These are phyloP conservation scores for Himalopsyche japonica DNA, from an alignment of 2,888 invertebrate genomes.

Conservation along the genomic window DNA sequence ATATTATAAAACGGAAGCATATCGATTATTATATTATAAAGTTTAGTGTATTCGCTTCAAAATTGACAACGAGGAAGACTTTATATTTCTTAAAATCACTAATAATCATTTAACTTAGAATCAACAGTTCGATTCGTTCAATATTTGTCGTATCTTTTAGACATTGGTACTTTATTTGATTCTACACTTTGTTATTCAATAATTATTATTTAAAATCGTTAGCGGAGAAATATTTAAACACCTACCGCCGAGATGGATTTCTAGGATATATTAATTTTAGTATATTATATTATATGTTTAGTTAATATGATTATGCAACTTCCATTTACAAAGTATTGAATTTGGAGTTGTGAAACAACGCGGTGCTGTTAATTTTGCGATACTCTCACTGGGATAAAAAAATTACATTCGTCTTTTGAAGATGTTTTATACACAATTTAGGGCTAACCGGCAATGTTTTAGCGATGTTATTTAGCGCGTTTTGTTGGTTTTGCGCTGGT, in stretches of 20 bases:
- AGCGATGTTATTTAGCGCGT: background rate
- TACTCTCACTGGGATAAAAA: background rate
- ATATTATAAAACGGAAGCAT: background rate
- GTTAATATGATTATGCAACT: background rate
- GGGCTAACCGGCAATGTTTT: background rate
- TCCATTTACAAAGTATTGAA: background rate
- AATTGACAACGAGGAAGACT: slow-evolving; percentile 28
- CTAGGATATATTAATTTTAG: background rate
- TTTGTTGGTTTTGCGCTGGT: background rate
- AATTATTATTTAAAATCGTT: background rate
- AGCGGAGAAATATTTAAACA: background rate
- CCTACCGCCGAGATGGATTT: slow-evolving; percentile 17
- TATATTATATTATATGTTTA: background rate
- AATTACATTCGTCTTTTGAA: background rate
- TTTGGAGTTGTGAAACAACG: background rate
- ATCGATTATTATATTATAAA: background rate
- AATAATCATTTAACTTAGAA: background rate
- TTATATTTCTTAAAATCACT: background rate
- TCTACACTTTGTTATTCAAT: background rate
- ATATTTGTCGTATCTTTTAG: too few relatives aligned
- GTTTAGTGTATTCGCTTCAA: background rate
- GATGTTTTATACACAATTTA: background rate
- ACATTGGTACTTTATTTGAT: background rate
- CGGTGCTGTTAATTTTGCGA: background rate
- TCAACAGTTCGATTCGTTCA: background rate